Base-by-base conservation (phyloP, 2,113 vertebrate genomes). In the Urocynchramus pylzowi region DNA sequence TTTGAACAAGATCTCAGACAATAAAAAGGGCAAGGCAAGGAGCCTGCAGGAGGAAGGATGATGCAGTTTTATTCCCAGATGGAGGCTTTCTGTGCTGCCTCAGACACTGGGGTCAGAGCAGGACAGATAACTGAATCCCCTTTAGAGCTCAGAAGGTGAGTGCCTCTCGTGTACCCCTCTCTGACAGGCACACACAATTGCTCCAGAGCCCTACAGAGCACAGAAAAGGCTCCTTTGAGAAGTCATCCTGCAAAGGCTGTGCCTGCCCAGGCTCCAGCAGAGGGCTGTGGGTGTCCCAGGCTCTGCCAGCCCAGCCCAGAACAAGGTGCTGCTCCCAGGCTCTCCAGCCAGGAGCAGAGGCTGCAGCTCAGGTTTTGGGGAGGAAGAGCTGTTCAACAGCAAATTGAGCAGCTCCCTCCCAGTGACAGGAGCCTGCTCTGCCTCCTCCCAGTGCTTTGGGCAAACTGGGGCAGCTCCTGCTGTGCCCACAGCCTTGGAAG, bases 11-110 rank as follows among this genome's bases (percentile, higher is more conserved):
- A 84, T 7, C 90, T 93, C 94, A 81, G 86, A 89, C 93, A 92
- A 87, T 59, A 81, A 28, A 84, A 87, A 97, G 95, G 89, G 64
- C 95, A 95, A 76, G 49, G 83, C 86, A 59, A 81, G 71, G n/a
- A 59, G 54, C 89, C 91, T 27, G 60, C 69, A 74, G 91, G 54
- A 92, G 64, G 67, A 84, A 24, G 64, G 41, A 39, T 6, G 91
- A 44, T n/a, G 73, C 1, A 4, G 83, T 50, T 87, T 35, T 56
- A 84, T 90, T 91, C 96, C 93, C 95, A 89, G 68, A 9, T 1
- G 24, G 76, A 90, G n/a, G 31, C 57, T 73, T 85, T 26, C 90
- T 70, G 57, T 47, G 68, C 54, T 54, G 83, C 83, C 78, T 93
- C 94, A 92, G 83, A 70, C 44, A 79, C 13, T 70, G 39, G 50